phyloP scores from a whole-genome alignment of 1,140 invertebrate species.

The Aphidius gifuensis region DNA sequence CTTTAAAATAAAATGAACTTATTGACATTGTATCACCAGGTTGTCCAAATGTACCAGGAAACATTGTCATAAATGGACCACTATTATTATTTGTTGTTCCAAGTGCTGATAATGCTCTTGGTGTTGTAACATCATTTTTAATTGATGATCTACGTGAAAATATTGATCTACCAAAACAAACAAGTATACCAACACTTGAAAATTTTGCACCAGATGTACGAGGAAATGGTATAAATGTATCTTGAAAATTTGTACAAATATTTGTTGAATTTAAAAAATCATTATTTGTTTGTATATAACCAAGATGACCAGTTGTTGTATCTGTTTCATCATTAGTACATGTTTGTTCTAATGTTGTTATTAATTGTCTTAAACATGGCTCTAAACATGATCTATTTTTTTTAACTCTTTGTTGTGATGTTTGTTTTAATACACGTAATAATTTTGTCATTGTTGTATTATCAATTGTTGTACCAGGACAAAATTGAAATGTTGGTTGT shows the following conservation, averaged over 20 bases:
- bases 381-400: slow-evolving; percentile 79
- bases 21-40: slow-evolving; percentile 58
- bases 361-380: slow-evolving; percentile 73
- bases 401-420: slow-evolving; percentile 69
- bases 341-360: slow-evolving; percentile 65
- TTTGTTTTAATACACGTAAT: slow-evolving; percentile 69
- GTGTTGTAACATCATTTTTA: slow-evolving; percentile 69
- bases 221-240: slow-evolving; percentile 90
- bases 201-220: slow-evolving; percentile 90
- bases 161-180: slow-evolving; percentile 80
- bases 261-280: slow-evolving; percentile 47
- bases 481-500: slow-evolving; percentile 71
- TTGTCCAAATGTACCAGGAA: slow-evolving; percentile 56
- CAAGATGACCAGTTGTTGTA: slow-evolving; percentile 34
- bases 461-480: slow-evolving; percentile 61
- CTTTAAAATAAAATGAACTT: slow-evolving; percentile 80
- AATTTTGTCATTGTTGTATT: slow-evolving; percentile 61
- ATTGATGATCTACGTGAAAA: slow-evolving; percentile 68
- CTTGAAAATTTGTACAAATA: slow-evolving; percentile 57
- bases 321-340: slow-evolving; percentile 53
- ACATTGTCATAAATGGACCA: slow-evolving; percentile 52
- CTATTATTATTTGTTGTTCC: slow-evolving; percentile 53
- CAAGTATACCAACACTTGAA: slow-evolving; percentile 71
- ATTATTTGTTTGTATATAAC: slow-evolving; percentile 49
- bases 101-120: slow-evolving; percentile 75